A percentile compares a stretch with the other conserved stretches of the same genome.
These are phyloP conservation scores for Chirona hameri DNA, from an alignment of 2,888 invertebrate genomes.

Conservation along the genomic window DNA sequence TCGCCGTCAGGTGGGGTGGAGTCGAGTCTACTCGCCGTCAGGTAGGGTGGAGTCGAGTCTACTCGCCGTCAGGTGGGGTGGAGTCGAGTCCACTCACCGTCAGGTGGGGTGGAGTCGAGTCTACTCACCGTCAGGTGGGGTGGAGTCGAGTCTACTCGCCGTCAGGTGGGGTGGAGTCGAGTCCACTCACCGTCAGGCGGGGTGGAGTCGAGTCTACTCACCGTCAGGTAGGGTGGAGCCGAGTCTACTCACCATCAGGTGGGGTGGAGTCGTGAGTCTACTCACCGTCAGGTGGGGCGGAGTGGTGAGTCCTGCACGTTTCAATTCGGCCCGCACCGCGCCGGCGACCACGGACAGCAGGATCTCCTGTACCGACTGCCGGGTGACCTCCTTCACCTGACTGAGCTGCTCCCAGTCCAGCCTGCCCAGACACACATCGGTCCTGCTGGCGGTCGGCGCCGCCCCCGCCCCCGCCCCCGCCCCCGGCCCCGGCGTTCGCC, in stretches of 20 bases:
- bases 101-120: too few species aligned
- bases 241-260: not conserved
- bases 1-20: too few species aligned
- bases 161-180: too few species aligned
- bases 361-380: conserved; percentile 55
- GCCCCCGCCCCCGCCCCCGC: conserved; percentile 30
- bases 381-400: conserved; percentile 55
- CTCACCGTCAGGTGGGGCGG: conserved; percentile 53
- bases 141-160: too few species aligned
- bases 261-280: not conserved
- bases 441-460: conserved; percentile 31
- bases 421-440: conserved; percentile 31
- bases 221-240: too few species aligned
- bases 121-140: too few species aligned
- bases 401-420: conserved; percentile 42
- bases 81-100: too few species aligned
- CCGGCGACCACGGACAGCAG: conserved; percentile 54
- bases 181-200: too few species aligned
- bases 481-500: conserved; percentile 30
- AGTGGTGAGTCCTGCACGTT: conserved; percentile 51
- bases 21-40: too few species aligned
- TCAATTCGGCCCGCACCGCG: conserved; percentile 51
- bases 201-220: too few species aligned
- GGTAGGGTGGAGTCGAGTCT: too few species aligned
- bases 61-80: too few species aligned